Evolutionary conservation across 37 sponge, comb jelly and placozoan species (phyloP).

Genomic region (Dysidea cf. avara): DNA sequence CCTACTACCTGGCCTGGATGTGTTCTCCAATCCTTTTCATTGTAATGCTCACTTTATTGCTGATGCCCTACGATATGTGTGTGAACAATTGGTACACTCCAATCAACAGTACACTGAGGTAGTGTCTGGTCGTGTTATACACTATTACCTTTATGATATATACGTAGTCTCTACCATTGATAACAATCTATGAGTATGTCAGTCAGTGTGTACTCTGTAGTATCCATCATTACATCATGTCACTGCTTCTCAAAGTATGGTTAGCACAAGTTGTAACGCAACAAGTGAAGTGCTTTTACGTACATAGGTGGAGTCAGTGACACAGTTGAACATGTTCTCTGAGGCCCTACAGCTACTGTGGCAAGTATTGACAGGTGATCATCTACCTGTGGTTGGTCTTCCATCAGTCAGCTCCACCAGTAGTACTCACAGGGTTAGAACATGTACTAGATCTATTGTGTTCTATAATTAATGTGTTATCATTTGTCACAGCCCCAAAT

Average conservation of each 20-base stretch:
- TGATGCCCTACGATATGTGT: constrained; percentile 26
- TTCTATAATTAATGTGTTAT: neutral
- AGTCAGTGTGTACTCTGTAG: constrained; percentile 45
- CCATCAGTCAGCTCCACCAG: neutral
- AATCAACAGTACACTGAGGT: constrained; percentile 17
- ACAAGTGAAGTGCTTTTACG: neutral
- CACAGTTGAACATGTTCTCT: constrained; percentile 49
- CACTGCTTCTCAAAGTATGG: constrained; percentile 44
- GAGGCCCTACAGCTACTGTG: constrained; percentile 48
- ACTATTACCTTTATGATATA: too few species aligned
- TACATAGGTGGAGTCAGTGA: constrained; percentile 27
- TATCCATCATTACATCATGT: constrained; percentile 40
- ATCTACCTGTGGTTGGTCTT: constrained; percentile 42
- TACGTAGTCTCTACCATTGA: constrained; percentile 65
- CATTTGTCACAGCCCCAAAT: neutral
- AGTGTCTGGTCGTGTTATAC: neutral
- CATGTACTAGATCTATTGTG: neutral
- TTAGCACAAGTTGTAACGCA: neutral
- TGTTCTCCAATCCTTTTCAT: constrained; percentile 57
- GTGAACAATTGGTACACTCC: constrained; percentile 13
- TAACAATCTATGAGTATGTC: constrained; percentile 68
- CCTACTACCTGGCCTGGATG: constrained; percentile 59
- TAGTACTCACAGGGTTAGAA: neutral
- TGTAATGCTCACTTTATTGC: constrained; percentile 24
- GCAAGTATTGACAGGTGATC: constrained; percentile 46